A percentile compares a stretch with the other conserved stretches of the same genome.
phyloP scores from a whole-genome alignment of 2,888 invertebrate genomes.

The Coleophora deauratella region DNA sequence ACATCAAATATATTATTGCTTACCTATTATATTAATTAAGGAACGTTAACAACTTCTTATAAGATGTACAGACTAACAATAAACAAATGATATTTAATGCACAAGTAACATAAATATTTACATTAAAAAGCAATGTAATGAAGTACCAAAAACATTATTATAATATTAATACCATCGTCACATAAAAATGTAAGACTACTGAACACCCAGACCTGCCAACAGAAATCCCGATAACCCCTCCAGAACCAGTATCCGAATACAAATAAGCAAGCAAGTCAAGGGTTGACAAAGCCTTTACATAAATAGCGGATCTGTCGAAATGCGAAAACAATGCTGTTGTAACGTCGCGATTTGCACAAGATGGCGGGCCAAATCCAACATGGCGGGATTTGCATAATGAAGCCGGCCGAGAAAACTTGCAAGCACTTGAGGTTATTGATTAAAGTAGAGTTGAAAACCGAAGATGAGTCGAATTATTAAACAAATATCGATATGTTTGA shows the following conservation, averaged over 20 bases:
- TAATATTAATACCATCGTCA: too few species aligned
- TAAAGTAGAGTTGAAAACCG: background rate
- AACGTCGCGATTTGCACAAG: constrained; percentile 33
- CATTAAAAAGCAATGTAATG: too few species aligned
- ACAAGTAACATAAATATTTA: too few species aligned
- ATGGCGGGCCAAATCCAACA: constrained; percentile 36
- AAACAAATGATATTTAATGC: too few species aligned
- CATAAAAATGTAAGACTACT: too few species aligned
- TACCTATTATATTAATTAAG: too few species aligned
- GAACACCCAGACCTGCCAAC: constrained; percentile 3
- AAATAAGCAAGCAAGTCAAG: constrained; percentile 39
- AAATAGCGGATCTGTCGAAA: constrained; percentile 66
- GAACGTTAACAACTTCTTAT: too few species aligned
- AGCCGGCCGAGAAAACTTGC: background rate
- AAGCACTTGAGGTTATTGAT: background rate
- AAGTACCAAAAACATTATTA: too few species aligned
- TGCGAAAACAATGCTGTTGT: constrained; percentile 52
- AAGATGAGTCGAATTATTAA: too few species aligned
- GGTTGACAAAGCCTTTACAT: constrained; percentile 49
- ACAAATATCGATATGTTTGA: too few species aligned
- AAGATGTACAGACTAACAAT: too few species aligned
- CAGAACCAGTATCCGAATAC: constrained; percentile 26
- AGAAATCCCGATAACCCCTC: constrained; percentile 35
- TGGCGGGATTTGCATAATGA: constrained; percentile 40
- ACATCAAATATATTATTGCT: too few species aligned